Percentiles rank a stretch among this genome's conserved stretches.
Conservation (phyloP, 2,113 vertebrate species). For the Lates calcarifer region DNA sequence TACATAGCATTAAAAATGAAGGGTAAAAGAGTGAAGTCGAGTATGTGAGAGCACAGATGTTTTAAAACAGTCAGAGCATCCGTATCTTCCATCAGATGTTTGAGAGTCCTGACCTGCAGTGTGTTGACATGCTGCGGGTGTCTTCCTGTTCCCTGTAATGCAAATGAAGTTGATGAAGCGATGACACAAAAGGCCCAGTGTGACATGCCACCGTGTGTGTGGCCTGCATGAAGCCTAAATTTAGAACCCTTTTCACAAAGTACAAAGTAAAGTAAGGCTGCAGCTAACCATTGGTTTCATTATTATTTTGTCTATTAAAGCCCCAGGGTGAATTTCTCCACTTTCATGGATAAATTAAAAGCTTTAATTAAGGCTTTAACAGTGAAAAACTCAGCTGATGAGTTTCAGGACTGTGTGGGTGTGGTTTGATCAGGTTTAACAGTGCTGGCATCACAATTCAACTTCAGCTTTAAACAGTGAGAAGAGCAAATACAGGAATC, state of each 20-base stretch:
- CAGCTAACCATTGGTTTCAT: not conserved
- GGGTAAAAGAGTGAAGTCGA: slow-evolving; percentile 8
- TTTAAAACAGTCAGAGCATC: not conserved
- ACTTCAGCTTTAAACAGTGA: no score
- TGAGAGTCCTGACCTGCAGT: slow-evolving; percentile 5
- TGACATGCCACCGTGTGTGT: slow-evolving; percentile 26
- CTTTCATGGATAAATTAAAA: no score
- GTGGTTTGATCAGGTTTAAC: no score
- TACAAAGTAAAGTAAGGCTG: not conserved
- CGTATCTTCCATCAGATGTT: not conserved
- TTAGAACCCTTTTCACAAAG: not conserved
- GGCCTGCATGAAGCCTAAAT: not conserved
- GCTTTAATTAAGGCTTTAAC: no score
- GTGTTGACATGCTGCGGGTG: slow-evolving; percentile 10
- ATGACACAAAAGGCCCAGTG: slow-evolving; percentile 42
- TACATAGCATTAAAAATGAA: slow-evolving; percentile 52
- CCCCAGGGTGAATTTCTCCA: no score
- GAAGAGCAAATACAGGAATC: no score
- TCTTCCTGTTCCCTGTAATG: slow-evolving; percentile 67
- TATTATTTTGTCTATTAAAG: not conserved
- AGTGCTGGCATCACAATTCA: no score
- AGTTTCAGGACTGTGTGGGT: not conserved
- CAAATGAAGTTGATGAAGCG: slow-evolving; percentile 53
- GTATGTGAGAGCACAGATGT: not conserved
- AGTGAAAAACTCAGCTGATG: no score